Conservation (phyloP, 2,113 vertebrate genomes). For the Zapus hudsonius region DNA sequence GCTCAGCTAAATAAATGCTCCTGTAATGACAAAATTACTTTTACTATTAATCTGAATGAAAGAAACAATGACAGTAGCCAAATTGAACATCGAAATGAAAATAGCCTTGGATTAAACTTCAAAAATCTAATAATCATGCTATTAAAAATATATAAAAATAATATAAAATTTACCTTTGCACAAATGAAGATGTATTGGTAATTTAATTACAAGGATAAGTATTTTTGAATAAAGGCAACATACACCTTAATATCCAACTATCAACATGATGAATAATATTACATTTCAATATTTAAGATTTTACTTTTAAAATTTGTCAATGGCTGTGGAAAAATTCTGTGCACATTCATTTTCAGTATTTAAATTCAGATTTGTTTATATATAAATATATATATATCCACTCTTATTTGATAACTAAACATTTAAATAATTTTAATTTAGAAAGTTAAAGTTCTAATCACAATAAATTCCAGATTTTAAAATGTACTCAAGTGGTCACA, state of each 20-base stretch:
- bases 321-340: background rate
- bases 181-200: background rate
- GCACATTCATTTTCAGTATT: background rate
- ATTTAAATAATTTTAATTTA: background rate
- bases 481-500: background rate
- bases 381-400: background rate
- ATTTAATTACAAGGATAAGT: background rate
- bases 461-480: background rate
- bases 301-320: background rate
- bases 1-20: too few species aligned
- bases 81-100: background rate
- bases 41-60: background rate
- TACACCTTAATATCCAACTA: background rate
- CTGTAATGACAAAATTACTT: background rate
- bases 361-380: background rate
- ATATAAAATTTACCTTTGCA: background rate
- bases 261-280: background rate
- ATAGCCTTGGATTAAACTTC: background rate
- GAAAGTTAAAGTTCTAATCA: background rate
- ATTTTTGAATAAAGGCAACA: background rate
- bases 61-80: background rate
- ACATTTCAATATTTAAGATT: background rate
- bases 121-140: background rate
- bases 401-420: background rate
- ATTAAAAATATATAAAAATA: background rate